phyloP scores from a whole-genome alignment of 2,888 invertebrate genomes.

The Euplexia lucipara region DNA sequence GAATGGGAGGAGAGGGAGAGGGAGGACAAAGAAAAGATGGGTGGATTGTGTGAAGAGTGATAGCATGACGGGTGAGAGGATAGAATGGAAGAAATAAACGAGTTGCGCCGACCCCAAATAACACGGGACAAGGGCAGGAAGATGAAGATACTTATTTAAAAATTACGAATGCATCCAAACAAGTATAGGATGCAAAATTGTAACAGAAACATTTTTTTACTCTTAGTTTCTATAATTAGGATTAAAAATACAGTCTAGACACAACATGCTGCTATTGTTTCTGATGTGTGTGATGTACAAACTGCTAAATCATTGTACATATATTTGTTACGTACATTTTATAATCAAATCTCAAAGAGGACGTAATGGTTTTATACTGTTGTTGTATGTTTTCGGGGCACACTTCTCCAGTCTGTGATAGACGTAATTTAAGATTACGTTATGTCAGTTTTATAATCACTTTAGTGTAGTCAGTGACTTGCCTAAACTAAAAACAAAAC shows the following conservation, averaged over 20 bases:
- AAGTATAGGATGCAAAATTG: too few relatives aligned
- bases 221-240: too few relatives aligned
- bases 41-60: too few relatives aligned
- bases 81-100: too few relatives aligned
- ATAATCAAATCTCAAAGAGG: conserved; percentile 6
- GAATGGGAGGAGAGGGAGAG: too few relatives aligned
- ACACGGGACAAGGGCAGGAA: too few relatives aligned
- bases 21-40: too few relatives aligned
- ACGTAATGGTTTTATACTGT: conserved; percentile 18
- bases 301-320: conserved; percentile 11
- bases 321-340: background rate
- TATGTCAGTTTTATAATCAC: background rate
- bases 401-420: conserved; percentile 16
- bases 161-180: too few relatives aligned
- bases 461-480: background rate
- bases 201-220: too few relatives aligned
- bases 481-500: background rate
- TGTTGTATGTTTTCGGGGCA: background rate
- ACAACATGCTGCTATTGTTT: background rate
- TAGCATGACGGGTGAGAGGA: too few relatives aligned
- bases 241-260: background rate
- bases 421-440: background rate
- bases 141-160: too few relatives aligned
- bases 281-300: background rate
- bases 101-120: too few relatives aligned